phyloP scores from a whole-genome alignment of 2,113 vertebrate species.

The Anoura caudifer region DNA sequence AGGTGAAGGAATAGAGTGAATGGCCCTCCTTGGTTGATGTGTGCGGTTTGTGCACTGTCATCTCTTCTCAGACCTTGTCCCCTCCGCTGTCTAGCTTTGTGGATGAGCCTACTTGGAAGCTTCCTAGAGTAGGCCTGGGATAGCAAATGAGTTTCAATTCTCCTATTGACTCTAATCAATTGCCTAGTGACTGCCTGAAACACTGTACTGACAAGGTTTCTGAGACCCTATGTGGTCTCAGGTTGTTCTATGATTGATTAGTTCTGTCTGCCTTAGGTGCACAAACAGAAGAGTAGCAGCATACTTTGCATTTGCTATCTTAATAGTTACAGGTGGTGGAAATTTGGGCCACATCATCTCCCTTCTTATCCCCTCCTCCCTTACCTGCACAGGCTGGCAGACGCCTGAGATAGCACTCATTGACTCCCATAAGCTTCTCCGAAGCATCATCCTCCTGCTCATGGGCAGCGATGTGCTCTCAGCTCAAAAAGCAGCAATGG shows the following conservation, averaged over 20 bases:
- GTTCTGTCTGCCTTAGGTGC: not conserved
- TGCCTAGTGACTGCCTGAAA: not conserved
- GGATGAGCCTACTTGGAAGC: not conserved
- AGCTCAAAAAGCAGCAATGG: not conserved
- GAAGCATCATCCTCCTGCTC: constrained; percentile 87
- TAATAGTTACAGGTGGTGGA: not conserved
- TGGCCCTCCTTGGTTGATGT: not conserved
- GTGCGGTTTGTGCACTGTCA: not conserved
- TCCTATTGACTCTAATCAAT: not conserved
- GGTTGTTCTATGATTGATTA: not conserved
- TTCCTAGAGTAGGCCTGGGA: not conserved
- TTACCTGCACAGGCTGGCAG: constrained; percentile 81
- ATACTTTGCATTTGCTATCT: not conserved
- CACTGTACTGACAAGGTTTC: not conserved
- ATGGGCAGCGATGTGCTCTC: constrained; percentile 85
- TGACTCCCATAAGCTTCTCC: constrained; percentile 89
- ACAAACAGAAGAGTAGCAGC: not conserved
- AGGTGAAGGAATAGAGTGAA: constrained; percentile 75
- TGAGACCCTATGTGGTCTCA: not conserved
- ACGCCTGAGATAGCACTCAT: constrained; percentile 84
- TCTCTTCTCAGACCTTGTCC: not conserved
- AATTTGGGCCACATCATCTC: accelerated
- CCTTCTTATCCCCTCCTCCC: not conserved
- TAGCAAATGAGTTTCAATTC: not conserved
- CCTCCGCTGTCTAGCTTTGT: not conserved